Conservation (phyloP, 2,888 invertebrate genomes). For the Loripinus fragilis region DNA sequence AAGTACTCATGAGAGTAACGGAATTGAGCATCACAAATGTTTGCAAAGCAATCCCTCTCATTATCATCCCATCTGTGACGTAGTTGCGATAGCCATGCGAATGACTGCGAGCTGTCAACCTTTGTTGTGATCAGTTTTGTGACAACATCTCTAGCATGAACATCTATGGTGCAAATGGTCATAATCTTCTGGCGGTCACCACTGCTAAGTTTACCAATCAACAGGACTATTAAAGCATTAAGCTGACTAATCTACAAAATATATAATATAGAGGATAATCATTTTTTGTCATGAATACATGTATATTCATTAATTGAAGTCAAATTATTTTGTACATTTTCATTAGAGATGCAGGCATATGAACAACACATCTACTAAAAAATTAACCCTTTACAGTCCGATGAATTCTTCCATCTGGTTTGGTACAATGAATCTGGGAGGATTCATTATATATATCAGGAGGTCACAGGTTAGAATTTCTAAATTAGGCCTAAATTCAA, state of each 20-base stretch:
- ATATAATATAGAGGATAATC: too few species aligned
- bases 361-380: too few species aligned
- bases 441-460: too few species aligned
- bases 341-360: too few species aligned
- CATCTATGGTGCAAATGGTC: slow-evolving; percentile 97
- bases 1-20: slow-evolving; percentile 97
- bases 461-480: too few species aligned
- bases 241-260: slow-evolving; percentile 89
- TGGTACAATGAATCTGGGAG: too few species aligned
- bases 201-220: slow-evolving; percentile 94
- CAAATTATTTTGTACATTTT: too few species aligned
- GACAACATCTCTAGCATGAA: slow-evolving; percentile 98
- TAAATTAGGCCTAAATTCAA: too few species aligned
- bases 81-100: slow-evolving; percentile 87
- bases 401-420: too few species aligned
- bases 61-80: slow-evolving; percentile 96
- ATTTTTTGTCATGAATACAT: too few species aligned
- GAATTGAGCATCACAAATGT: slow-evolving; percentile 98
- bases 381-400: too few species aligned
- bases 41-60: slow-evolving; percentile 95
- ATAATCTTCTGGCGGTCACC: slow-evolving; percentile 98
- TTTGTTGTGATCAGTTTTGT: slow-evolving; percentile 95
- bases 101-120: slow-evolving; percentile 85
- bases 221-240: slow-evolving; percentile 93
- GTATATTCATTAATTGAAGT: too few species aligned